phyloP scores from a whole-genome alignment of 2,113 vertebrate genomes.

The Raja brachyura region DNA sequence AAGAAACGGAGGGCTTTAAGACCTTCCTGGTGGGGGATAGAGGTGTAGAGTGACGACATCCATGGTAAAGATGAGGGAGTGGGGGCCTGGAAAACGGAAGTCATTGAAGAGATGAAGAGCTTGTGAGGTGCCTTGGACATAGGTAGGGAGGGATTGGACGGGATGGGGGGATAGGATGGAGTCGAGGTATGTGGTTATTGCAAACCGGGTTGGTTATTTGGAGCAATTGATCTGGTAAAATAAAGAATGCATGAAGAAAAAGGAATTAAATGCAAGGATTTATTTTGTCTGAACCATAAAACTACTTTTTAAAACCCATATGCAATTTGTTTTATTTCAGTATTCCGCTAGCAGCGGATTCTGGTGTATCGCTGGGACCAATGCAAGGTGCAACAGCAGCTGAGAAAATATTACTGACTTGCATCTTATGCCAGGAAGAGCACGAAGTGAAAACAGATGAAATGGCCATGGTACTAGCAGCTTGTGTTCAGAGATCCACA shows the following conservation, averaged over 20 bases:
- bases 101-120: too few relatives aligned
- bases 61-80: too few relatives aligned
- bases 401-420: constrained; percentile 83
- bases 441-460: constrained; percentile 80
- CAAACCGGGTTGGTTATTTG: too few relatives aligned
- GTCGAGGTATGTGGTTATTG: too few relatives aligned
- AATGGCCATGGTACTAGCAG: constrained; percentile 87
- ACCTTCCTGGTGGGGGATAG: too few relatives aligned
- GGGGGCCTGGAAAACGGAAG: too few relatives aligned
- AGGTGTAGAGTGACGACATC: too few relatives aligned
- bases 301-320: background rate
- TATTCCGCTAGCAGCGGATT: constrained; percentile 57
- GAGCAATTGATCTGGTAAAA: background rate
- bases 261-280: background rate
- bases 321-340: constrained; percentile 37
- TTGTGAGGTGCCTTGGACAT: too few relatives aligned
- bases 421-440: constrained; percentile 97
- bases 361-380: constrained; percentile 75
- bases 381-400: constrained; percentile 67
- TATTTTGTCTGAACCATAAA: background rate
- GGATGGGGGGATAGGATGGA: too few relatives aligned
- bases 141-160: too few relatives aligned
- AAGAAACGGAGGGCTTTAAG: too few relatives aligned
- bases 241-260: background rate
- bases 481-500: constrained; percentile 92